Base-by-base conservation (phyloP, 2,888 invertebrate genomes). In the Acrobasis repandana region DNA sequence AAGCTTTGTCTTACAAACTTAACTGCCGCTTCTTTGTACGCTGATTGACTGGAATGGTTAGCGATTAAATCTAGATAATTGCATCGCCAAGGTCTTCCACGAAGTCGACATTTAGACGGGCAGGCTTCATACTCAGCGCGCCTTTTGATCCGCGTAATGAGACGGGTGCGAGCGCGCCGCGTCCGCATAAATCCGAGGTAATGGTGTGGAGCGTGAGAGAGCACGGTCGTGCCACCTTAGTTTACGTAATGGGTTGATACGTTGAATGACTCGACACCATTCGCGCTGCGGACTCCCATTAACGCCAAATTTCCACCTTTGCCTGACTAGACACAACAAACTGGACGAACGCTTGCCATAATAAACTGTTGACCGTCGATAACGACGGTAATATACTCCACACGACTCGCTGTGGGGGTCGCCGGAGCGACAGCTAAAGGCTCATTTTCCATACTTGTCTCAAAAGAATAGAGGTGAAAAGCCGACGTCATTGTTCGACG, bases 131-230 rank as follows among this genome's bases (percentile, higher is more conserved):
- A 73, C 72, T 70, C 72, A 70, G 77, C 77, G 74, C 77, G 74
- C 76, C 79, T 85, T 85, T 85, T 84, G 83, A 86, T 86, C 79
- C 79, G 75, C 80, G 79, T 88, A 89, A 90, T 86, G 85, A 88
- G 87, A 83, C 83, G 82, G 79, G 84, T 83, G 86, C 82, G 80
- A 80, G 81, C 71, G 76, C 79, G 66, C 74, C 69, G 79, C 80
- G 82, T 84, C 82, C 80, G 82, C 84, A 88, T 86, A 87, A 86
- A 88, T 85, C 83, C 82, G 71, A 81, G 77, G 83, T 87, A 86
- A 88, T 88, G 81, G 84, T 75, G 79, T 73, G 71, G 79, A 87
- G 81, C 88, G 87, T 89, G 88, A 89, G 87, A 87, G 85, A 86
- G 85, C 82, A 75, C 77, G 72, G 81, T 88, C 87, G 87, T 88